Percentiles rank a stretch among this genome's conserved stretches.
phyloP scores from a whole-genome alignment of 2,888 invertebrate species.

The Lysandra bellargus region DNA sequence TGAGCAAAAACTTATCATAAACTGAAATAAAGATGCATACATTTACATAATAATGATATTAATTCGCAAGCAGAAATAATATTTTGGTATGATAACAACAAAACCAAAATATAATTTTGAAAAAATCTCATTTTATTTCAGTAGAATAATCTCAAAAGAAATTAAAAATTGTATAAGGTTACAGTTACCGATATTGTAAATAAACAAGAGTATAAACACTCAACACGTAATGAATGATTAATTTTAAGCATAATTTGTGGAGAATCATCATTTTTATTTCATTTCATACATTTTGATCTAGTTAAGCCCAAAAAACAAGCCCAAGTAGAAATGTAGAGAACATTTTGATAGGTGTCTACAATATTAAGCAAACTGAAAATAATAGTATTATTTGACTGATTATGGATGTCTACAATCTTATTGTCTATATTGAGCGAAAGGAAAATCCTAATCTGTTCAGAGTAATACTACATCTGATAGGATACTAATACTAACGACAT shows the following conservation, averaged over 20 bases:
- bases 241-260: too few relatives aligned
- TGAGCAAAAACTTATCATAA: not conserved
- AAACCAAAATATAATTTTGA: not conserved
- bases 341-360: not conserved
- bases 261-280: too few relatives aligned
- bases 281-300: too few relatives aligned
- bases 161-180: not conserved
- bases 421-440: not conserved
- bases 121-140: not conserved
- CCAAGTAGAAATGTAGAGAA: not conserved
- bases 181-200: too few relatives aligned
- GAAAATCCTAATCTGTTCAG: not conserved
- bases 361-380: not conserved
- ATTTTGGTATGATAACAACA: not conserved
- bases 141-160: not conserved
- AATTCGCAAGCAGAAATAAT: not conserved
- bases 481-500: not conserved
- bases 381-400: not conserved
- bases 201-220: too few relatives aligned
- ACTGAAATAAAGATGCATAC: not conserved
- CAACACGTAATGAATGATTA: too few relatives aligned
- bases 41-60: not conserved
- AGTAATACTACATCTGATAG: not conserved
- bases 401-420: not conserved
- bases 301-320: too few relatives aligned